phyloP scores from a whole-genome alignment of 2,888 invertebrate species.

The Neoitamus cyanurus region DNA sequence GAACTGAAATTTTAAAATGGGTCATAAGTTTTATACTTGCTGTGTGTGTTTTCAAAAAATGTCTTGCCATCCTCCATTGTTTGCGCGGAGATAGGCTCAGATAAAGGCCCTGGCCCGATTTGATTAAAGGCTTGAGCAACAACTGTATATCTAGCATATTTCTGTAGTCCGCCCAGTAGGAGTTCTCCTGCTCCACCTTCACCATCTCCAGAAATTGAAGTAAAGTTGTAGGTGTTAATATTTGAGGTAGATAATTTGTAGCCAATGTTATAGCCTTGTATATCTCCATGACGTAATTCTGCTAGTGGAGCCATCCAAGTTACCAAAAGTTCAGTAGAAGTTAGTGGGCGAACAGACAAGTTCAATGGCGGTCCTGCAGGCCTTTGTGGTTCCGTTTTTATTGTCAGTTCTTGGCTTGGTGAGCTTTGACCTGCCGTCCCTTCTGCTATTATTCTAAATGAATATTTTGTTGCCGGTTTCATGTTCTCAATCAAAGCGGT shows the following conservation, averaged over 20 bases:
- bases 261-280: slow-evolving; percentile 80
- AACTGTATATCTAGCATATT: slow-evolving; percentile 76
- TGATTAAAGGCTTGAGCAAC: slow-evolving; percentile 81
- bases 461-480: slow-evolving; percentile 77
- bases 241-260: slow-evolving; percentile 66
- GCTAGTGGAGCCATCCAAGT: slow-evolving; percentile 79
- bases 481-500: slow-evolving; percentile 75
- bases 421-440: slow-evolving; percentile 78
- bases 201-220: slow-evolving; percentile 75
- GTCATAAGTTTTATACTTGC: not conserved
- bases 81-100: slow-evolving; percentile 75
- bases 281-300: slow-evolving; percentile 78
- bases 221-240: slow-evolving; percentile 73
- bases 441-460: slow-evolving; percentile 78
- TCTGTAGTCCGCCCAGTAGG: slow-evolving; percentile 72
- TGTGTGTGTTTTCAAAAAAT: not conserved
- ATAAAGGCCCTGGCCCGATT: slow-evolving; percentile 78
- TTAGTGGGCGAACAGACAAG: slow-evolving; percentile 75
- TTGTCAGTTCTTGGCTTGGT: slow-evolving; percentile 73
- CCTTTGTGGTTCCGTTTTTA: slow-evolving; percentile 77
- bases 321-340: slow-evolving; percentile 78
- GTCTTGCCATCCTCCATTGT: slow-evolving; percentile 78
- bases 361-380: slow-evolving; percentile 77
- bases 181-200: slow-evolving; percentile 76
- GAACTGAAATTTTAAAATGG: slow-evolving; percentile 69